Conservation (phyloP, 1,140 invertebrate genomes). For the Hypothenemus hampei region DNA sequence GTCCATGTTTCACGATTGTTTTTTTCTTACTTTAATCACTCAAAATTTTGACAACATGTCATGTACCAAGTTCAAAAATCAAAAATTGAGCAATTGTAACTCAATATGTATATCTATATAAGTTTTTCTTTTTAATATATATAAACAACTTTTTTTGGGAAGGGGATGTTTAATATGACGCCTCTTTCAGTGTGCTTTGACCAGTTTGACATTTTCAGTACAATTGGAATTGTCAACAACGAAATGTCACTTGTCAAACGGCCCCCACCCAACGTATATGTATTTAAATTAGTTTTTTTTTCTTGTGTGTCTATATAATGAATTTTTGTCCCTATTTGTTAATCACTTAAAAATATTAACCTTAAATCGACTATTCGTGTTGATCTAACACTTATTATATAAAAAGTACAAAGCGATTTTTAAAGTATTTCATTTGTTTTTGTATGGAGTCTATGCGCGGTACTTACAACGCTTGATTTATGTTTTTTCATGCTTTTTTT, state of each 20-base stretch:
- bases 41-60: constrained; percentile 24
- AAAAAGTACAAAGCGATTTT: constrained; percentile 46
- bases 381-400: constrained; percentile 38
- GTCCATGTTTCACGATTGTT: constrained; percentile 3
- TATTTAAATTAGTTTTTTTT: no score
- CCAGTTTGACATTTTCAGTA: no score
- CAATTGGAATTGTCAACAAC: no score
- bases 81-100: constrained; percentile 40
- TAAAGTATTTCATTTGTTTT: no score
- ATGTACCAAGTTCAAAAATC: constrained; percentile 6
- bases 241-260: no score
- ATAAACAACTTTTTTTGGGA: constrained; percentile 41
- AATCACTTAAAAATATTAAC: constrained; percentile 42
- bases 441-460: constrained; percentile 27
- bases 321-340: constrained; percentile 37
- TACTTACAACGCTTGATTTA: constrained; percentile 12
- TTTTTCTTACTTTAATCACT: constrained; percentile 7
- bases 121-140: constrained; percentile 37
- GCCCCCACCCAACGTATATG: no score
- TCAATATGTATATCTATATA: no score
- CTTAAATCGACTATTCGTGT: constrained; percentile 40
- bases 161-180: no score
- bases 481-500: no score
- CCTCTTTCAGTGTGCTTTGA: no score
- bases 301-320: no score